phyloP scores from a whole-genome alignment of 1,140 invertebrate genomes.

The Papilio aristodemus region DNA sequence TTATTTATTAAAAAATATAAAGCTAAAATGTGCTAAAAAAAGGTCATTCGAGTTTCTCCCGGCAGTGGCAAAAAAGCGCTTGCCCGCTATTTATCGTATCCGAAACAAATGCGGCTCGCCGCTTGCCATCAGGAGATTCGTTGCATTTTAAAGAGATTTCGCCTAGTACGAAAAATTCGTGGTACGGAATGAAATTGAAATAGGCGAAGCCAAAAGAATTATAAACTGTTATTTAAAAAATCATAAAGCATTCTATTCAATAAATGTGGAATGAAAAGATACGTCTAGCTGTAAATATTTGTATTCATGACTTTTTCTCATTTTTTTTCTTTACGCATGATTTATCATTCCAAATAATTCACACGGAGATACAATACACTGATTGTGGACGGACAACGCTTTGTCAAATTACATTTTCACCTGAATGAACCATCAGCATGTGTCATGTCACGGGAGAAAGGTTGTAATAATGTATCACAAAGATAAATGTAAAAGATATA shows the following conservation, averaged over 20 bases:
- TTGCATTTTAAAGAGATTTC: slow-evolving; percentile 18
- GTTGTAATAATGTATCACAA: background rate
- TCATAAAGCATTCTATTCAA: too few species aligned
- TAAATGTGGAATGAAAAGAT: too few species aligned
- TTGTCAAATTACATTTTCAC: slow-evolving; percentile 10
- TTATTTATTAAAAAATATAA: background rate
- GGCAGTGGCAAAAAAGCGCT: background rate
- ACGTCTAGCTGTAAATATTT: too few species aligned
- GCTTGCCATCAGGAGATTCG: slow-evolving; percentile 22
- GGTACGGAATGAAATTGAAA: background rate
- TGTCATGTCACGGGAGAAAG: background rate
- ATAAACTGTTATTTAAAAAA: background rate
- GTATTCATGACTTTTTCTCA: background rate
- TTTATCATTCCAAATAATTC: background rate
- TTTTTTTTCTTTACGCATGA: background rate
- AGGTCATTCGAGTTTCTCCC: background rate
- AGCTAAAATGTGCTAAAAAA: background rate
- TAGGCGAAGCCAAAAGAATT: background rate
- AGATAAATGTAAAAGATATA: background rate
- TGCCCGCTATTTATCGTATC: slow-evolving; percentile 4
- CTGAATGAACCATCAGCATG: background rate
- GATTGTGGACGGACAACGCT: slow-evolving; percentile 9
- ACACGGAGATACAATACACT: background rate
- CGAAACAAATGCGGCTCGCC: slow-evolving; percentile 13
- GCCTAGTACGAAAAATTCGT: slow-evolving; percentile 9